These are phyloP conservation scores for Epinephelus moara DNA, from an alignment of 2,113 vertebrate species.

Conservation along the genomic window DNA sequence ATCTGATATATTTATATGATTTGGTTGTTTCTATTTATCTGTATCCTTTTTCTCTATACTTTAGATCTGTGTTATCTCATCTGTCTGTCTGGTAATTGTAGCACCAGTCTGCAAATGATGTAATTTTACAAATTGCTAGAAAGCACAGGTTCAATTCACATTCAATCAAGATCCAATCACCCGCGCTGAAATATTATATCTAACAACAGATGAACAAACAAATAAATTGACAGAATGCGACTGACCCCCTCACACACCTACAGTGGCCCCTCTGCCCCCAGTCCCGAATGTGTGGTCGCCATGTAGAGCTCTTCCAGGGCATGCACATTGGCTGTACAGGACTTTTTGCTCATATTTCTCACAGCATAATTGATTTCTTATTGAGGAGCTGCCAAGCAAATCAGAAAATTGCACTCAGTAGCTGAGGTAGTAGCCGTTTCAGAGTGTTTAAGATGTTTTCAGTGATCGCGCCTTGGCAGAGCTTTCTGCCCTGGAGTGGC, in stretches of 20 bases:
- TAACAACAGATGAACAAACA: slow-evolving; percentile 15
- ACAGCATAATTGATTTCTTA: slow-evolving; percentile 96
- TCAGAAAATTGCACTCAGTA: slow-evolving; percentile 91
- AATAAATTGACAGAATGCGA: neutral
- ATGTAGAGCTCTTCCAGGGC: slow-evolving; percentile 32
- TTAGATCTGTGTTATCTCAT: slow-evolving; percentile 19
- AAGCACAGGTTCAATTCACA: slow-evolving; percentile 21
- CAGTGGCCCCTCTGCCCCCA: slow-evolving; percentile 1
- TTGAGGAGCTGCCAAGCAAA: slow-evolving; percentile 94
- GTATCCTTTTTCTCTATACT: neutral
- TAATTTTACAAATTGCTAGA: slow-evolving; percentile 43
- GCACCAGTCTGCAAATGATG: slow-evolving; percentile 3
- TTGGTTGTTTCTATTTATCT: neutral
- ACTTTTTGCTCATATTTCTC: slow-evolving; percentile 78
- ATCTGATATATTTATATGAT: neutral
- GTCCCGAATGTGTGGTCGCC: slow-evolving; percentile 5
- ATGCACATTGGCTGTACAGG: slow-evolving; percentile 37
- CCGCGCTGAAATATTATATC: slow-evolving; percentile 24
- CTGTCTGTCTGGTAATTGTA: slow-evolving; percentile 9
- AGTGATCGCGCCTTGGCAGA: slow-evolving; percentile 68
- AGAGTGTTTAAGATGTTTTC: slow-evolving; percentile 81
- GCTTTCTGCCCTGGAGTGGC: slow-evolving; percentile 79
- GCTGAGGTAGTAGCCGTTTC: slow-evolving; percentile 89
- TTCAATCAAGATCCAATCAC: slow-evolving; percentile 26
- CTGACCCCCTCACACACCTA: neutral